Conservation (phyloP, 2,113 vertebrate genomes). For the Pterocles gutturalis region DNA sequence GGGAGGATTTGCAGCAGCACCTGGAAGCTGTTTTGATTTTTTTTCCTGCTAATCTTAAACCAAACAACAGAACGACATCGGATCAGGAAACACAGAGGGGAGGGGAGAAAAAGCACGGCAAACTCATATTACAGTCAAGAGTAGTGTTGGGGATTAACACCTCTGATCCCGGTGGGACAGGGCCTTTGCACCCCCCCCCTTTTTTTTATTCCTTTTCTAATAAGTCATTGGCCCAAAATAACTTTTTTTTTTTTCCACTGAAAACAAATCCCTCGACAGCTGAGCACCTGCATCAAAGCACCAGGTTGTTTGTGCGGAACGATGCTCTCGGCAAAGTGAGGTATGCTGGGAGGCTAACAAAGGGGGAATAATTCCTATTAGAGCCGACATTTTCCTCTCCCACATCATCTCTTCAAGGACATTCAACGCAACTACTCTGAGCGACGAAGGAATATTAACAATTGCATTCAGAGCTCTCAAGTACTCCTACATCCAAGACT, state of each 20-base stretch:
- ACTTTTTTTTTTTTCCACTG: neutral
- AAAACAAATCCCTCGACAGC: neutral
- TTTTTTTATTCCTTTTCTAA: neutral
- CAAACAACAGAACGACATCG: accelerated
- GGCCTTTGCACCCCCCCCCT: neutral
- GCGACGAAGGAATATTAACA: accelerated
- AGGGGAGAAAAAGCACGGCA: accelerated
- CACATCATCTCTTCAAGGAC: neutral
- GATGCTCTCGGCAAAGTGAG: neutral
- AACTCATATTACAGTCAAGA: neutral
- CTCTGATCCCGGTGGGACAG: neutral
- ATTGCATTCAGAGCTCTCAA: neutral
- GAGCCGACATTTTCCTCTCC: neutral
- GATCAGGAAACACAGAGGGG: neutral
- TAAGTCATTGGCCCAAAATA: neutral
- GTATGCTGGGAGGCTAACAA: neutral
- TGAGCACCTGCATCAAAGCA: neutral
- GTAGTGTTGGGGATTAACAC: neutral
- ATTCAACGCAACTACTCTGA: accelerated
- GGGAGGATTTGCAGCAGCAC: neutral
- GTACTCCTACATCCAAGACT: neutral
- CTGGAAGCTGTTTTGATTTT: neutral
- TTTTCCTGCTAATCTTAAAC: neutral
- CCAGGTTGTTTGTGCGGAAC: accelerated
- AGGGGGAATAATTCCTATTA: neutral